Conservation (phyloP, 2,888 invertebrate genomes). For the Lasioglossum lativentre region DNA sequence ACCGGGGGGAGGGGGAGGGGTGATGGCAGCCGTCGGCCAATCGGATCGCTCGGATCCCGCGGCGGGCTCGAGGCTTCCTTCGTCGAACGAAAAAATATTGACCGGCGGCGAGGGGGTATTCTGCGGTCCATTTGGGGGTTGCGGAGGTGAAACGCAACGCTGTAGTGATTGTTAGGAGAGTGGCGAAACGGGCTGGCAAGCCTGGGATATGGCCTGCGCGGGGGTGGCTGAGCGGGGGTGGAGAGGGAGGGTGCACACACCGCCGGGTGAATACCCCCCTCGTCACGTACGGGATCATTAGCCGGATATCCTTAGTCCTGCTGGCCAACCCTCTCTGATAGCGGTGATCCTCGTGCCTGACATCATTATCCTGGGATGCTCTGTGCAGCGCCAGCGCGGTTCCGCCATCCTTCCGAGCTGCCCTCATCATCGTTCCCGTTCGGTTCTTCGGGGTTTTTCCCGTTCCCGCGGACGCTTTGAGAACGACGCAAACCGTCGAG, state of each 20-base stretch:
- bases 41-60: slow-evolving; percentile 38
- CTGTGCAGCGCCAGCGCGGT: slow-evolving; percentile 71
- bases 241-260: slow-evolving; percentile 62
- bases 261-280: slow-evolving; percentile 79
- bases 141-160: slow-evolving; percentile 79
- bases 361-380: slow-evolving; percentile 76
- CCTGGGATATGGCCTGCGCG: slow-evolving; percentile 25
- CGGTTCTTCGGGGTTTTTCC: slow-evolving; percentile 49
- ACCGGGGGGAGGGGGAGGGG: slow-evolving; percentile 34
- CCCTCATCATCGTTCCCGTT: slow-evolving; percentile 38
- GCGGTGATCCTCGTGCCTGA: slow-evolving; percentile 76
- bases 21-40: slow-evolving; percentile 68
- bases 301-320: slow-evolving; percentile 76
- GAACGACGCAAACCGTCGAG: slow-evolving; percentile 12
- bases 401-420: slow-evolving; percentile 54
- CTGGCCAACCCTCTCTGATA: slow-evolving; percentile 70
- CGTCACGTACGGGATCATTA: slow-evolving; percentile 82
- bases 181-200: slow-evolving; percentile 40
- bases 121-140: slow-evolving; percentile 84
- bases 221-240: slow-evolving; percentile 63
- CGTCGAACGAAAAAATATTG: slow-evolving; percentile 82
- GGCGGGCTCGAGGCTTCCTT: slow-evolving; percentile 57
- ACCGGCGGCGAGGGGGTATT: slow-evolving; percentile 79
- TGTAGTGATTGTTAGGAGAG: slow-evolving; percentile 64
- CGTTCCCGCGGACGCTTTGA: slow-evolving; percentile 20